phyloP scores from a whole-genome alignment of 1,140 invertebrate genomes.

The Zaprionus davidi region DNA sequence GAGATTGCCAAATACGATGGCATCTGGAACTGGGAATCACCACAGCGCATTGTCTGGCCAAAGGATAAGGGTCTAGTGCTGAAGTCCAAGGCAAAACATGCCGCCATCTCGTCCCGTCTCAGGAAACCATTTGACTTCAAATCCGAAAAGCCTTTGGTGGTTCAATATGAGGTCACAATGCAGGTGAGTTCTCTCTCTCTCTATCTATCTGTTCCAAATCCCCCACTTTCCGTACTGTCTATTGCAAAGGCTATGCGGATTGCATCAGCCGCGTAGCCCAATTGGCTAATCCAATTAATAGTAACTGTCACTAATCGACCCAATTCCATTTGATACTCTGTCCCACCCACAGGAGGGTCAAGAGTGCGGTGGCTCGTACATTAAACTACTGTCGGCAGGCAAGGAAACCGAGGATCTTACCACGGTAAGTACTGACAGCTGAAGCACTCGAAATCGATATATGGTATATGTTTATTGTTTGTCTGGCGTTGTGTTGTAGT shows the following conservation, averaged over 20 bases:
- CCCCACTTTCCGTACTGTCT: background rate
- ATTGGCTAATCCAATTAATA: slow-evolving; percentile 77
- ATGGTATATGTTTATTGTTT: slow-evolving; percentile 26
- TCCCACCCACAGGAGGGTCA: slow-evolving; percentile 90
- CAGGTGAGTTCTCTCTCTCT: slow-evolving; percentile 83
- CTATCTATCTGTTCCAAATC: background rate
- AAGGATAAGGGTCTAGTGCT: slow-evolving; percentile 95
- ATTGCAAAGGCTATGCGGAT: slow-evolving; percentile 33
- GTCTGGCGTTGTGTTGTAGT: slow-evolving; percentile 84
- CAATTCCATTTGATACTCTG: slow-evolving; percentile 37
- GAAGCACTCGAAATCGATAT: background rate
- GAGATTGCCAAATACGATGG: slow-evolving; percentile 98
- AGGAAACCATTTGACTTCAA: slow-evolving; percentile 93
- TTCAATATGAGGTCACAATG: slow-evolving; percentile 96
- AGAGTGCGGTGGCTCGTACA: slow-evolving; percentile 99
- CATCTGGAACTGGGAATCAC: slow-evolving; percentile 91
- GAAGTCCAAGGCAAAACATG: slow-evolving; percentile 98
- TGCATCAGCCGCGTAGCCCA: slow-evolving; percentile 60
- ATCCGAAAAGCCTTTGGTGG: slow-evolving; percentile 92
- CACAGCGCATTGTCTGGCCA: slow-evolving; percentile 90
- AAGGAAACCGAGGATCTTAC: slow-evolving; percentile 89
- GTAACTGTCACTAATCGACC: slow-evolving; percentile 59
- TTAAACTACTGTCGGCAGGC: slow-evolving; percentile 94
- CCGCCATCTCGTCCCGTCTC: slow-evolving; percentile 95
- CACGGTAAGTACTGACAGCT: slow-evolving; percentile 61